Evolutionary conservation across 2,113 vertebrate genomes (phyloP).

Genomic region (Hippoglossus stenolepis): DNA sequence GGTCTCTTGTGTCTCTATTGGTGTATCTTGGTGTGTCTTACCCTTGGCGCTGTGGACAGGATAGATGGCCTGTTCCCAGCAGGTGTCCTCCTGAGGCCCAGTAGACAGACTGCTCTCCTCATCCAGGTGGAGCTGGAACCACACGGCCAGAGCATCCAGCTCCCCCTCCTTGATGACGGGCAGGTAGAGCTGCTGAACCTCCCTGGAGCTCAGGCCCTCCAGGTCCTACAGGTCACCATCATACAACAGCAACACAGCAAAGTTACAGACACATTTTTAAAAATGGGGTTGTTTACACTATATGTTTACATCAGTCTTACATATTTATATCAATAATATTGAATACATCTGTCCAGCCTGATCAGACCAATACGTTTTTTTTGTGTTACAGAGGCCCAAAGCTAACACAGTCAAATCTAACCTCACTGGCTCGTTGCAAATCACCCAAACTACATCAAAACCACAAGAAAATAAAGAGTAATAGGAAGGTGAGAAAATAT

Average conservation of each 20-base stretch:
- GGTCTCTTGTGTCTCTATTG: not conserved
- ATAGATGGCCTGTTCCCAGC: constrained; percentile 98
- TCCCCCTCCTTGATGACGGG: constrained; percentile 84
- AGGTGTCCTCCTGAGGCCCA: constrained; percentile 92
- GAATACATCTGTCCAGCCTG: too few relatives aligned
- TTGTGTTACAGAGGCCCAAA: not conserved
- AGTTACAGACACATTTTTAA: too few relatives aligned
- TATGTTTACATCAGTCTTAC: too few relatives aligned
- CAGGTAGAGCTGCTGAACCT: constrained; percentile 80
- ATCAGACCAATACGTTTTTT: too few relatives aligned
- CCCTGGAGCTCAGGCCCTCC: constrained; percentile 87
- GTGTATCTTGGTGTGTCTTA: constrained; percentile 59
- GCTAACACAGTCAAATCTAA: too few relatives aligned
- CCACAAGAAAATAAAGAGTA: too few relatives aligned
- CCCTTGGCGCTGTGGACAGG: constrained; percentile 87
- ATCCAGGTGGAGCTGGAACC: constrained; percentile 97
- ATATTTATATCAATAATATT: too few relatives aligned
- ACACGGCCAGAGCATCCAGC: constrained; percentile 92
- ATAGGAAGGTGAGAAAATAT: too few relatives aligned
- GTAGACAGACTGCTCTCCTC: constrained; percentile 91
- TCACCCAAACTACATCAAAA: too few relatives aligned
- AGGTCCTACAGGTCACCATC: constrained; percentile 84
- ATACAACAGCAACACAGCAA: too few relatives aligned
- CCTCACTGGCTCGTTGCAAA: too few relatives aligned
- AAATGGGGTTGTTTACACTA: too few relatives aligned